Evolutionary conservation across 2,113 vertebrate genomes (phyloP).

Genomic region (Cavia aperea): DNA sequence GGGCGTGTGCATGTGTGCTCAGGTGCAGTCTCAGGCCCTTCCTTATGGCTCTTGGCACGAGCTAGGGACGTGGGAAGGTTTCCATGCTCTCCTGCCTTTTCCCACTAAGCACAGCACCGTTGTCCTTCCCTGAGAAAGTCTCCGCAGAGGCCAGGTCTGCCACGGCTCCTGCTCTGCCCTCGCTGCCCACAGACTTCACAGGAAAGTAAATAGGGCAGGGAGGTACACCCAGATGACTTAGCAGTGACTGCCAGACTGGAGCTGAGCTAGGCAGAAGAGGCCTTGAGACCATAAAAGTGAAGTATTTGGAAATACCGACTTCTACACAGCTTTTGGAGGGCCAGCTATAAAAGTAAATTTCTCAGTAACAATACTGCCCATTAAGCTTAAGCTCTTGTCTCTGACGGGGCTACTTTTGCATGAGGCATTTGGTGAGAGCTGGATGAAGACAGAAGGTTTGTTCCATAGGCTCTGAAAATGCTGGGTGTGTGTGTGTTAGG

Average conservation of each 20-base stretch:
- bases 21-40: background rate
- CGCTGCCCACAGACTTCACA: conserved; percentile 24
- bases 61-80: background rate
- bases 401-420: background rate
- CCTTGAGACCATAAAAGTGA: background rate
- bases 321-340: background rate
- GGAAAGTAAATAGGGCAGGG: background rate
- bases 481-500: background rate
- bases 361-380: background rate
- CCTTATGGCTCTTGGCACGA: background rate
- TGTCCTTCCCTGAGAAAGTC: conserved; percentile 18
- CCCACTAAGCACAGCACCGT: background rate
- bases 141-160: background rate
- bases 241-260: background rate
- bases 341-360: background rate
- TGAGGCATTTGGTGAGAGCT: background rate
- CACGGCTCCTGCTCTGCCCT: background rate
- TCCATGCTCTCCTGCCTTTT: fast-evolving
- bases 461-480: background rate
- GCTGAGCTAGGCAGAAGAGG: background rate
- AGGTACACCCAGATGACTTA: background rate
- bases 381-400: background rate
- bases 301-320: conserved; percentile 34
- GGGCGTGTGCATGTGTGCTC: no score
- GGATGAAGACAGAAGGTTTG: background rate